Conservation (phyloP, 2,113 vertebrate genomes). For the Cathartes aura region DNA sequence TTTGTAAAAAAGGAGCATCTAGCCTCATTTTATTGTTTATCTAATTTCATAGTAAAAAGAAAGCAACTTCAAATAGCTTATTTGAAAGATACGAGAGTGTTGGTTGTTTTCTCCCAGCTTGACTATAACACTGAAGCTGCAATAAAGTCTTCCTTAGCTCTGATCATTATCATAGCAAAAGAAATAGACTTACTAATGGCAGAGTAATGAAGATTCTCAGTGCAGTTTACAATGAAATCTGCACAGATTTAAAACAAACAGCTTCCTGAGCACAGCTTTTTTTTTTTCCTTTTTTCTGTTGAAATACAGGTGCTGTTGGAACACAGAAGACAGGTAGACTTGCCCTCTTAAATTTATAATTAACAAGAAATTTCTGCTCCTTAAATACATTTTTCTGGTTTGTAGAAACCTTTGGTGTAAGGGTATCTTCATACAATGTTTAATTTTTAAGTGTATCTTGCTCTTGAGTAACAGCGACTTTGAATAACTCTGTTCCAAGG, state of each 20-base stretch:
- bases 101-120: not conserved
- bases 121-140: not conserved
- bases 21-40: not conserved
- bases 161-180: not conserved
- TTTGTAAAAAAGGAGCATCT: not conserved
- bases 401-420: not conserved
- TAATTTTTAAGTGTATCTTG: not conserved
- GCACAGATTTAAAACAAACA: not conserved
- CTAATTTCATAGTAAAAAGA: not conserved
- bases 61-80: not conserved
- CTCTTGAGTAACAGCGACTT: not conserved
- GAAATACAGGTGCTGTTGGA: not conserved
- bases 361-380: not conserved
- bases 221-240: not conserved
- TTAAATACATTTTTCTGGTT: not conserved
- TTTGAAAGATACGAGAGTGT: not conserved
- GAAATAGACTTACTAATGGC: not conserved
- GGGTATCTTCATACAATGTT: not conserved
- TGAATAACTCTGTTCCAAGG: not conserved
- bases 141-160: not conserved
- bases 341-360: not conserved
- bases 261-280: not conserved
- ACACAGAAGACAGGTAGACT: not conserved
- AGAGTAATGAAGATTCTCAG: not conserved
- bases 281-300: not conserved